Percentiles rank a stretch among this genome's conserved stretches.
Conservation (phyloP, 1,140 invertebrate species). For the Bilobella aurantiaca region DNA sequence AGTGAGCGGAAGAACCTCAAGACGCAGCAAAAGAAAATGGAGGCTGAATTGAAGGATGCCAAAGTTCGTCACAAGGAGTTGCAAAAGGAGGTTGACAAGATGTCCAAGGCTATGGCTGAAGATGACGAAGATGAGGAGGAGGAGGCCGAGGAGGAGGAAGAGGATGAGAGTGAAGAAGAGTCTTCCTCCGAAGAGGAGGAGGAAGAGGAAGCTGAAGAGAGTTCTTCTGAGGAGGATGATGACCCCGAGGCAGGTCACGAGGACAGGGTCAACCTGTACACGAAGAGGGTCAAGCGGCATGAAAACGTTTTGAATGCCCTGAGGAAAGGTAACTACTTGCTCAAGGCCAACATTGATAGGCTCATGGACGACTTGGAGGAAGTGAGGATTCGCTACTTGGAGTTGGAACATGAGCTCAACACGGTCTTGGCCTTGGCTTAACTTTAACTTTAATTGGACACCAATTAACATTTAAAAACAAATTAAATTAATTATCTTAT, state of each 20-base stretch:
- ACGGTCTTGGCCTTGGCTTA: conserved; percentile 56
- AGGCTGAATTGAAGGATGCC: conserved; percentile 52
- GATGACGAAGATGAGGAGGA: conserved; percentile 52
- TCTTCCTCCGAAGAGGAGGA: conserved; percentile 48
- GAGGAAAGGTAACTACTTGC: conserved; percentile 72
- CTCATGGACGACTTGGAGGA: conserved; percentile 71
- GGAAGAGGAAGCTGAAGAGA: conserved; percentile 51
- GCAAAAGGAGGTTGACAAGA: conserved; percentile 78
- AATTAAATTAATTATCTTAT: too few species aligned
- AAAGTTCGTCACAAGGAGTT: conserved; percentile 46
- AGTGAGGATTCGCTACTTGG: conserved; percentile 62
- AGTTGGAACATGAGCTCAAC: conserved; percentile 68
- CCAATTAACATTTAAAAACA: too few species aligned
- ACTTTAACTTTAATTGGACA: not conserved
- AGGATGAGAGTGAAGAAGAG: conserved; percentile 52
- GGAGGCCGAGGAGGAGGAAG: conserved; percentile 49
- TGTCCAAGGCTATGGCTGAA: conserved; percentile 59
- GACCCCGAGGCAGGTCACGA: conserved; percentile 41
- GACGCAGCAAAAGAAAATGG: conserved; percentile 66
- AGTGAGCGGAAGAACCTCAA: conserved; percentile 66
- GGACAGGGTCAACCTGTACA: conserved; percentile 23
- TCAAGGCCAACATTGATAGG: conserved; percentile 72
- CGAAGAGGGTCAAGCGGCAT: conserved; percentile 49
- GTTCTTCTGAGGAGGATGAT: conserved; percentile 38
- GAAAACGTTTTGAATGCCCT: conserved; percentile 63